Percentiles rank a stretch among this genome's conserved stretches.
phyloP scores from a whole-genome alignment of 1,140 invertebrate species.

The Musca vetustissima region DNA sequence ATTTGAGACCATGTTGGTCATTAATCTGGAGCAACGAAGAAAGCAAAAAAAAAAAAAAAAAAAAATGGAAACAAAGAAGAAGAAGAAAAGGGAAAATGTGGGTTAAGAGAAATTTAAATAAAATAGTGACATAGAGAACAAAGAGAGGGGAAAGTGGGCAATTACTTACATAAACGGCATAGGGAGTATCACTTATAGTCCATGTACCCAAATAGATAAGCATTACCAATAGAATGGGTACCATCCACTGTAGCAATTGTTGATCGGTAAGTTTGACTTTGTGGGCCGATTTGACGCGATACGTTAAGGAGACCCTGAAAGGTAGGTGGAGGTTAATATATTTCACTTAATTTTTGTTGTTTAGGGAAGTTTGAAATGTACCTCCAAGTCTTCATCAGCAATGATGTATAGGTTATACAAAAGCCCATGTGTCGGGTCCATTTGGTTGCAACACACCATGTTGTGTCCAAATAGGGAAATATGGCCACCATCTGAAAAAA shows the following conservation, averaged over 20 bases:
- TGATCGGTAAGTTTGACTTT: conserved; percentile 91
- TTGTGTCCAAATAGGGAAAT: conserved; percentile 79
- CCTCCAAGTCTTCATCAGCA: conserved; percentile 93
- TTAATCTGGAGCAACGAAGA: conserved; percentile 59
- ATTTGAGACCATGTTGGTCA: conserved; percentile 74
- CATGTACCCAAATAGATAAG: conserved; percentile 85
- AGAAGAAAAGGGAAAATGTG: not conserved
- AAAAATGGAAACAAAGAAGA: no score
- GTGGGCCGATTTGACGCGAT: conserved; percentile 90
- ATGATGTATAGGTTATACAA: conserved; percentile 85
- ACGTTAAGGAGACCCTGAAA: conserved; percentile 84
- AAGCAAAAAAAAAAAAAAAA: no score
- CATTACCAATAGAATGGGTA: conserved; percentile 84
- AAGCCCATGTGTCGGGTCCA: conserved; percentile 91
- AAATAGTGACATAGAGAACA: not conserved
- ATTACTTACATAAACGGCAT: conserved; percentile 69
- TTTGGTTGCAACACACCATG: conserved; percentile 84
- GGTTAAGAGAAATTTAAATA: not conserved
- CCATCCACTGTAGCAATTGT: conserved; percentile 87
- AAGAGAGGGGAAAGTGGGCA: not conserved
- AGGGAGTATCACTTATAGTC: conserved; percentile 81
- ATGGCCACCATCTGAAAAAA: conserved; percentile 86
- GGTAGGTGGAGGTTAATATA: no score
- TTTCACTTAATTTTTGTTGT: no score
- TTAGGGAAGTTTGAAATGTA: conserved; percentile 53